Evolutionary conservation across 2,888 invertebrate genomes (phyloP), one percentile per base, ranked within the genome.

Genomic region (Polymixis flavicincta): DNA sequence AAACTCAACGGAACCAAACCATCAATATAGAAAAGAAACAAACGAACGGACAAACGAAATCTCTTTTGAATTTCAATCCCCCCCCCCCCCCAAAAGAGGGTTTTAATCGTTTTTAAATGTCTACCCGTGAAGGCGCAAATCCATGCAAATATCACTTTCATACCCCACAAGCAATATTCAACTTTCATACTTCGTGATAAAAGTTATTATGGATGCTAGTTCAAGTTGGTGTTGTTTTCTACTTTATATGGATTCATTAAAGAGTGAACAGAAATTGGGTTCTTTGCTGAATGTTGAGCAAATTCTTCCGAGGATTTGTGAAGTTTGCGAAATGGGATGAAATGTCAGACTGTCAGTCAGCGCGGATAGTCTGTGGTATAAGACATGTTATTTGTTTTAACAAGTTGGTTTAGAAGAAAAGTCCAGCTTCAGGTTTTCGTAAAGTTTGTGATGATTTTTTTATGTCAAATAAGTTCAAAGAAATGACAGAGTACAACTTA

Each of bases 51-150:
- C 81, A 84, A 85, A 84, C 83, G 78, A 85, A 88, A 87, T 86
- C 86, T 86, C 87, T 84, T 85, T 86, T 85, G 82, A 85, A 87
- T 88, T 89, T 83, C 76, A 83, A 78, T n/a, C n/a, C n/a, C n/a
- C n/a, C n/a, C n/a, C n/a, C n/a, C 85, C 76, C 82, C 86, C 83
- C 76, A 75, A 78, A 86, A 84, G 85, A 76, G 86, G 82, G 84
- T 88, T 89, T 90, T 89, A 90, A 90, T 90, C 88, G 90, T 85
- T 90, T 89, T 89, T 88, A 89, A 89, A 90, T 87, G 87, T 84
- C 81, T 84, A 78, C 72, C 78, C 81, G 76, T 78, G 78, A 80
- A 89, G 80, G 83, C 83, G 76, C 72, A 81, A 83, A 82, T 80
- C 80, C 76, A 74, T 65, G 64, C 64, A 69, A 80, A 73, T 71